These are phyloP conservation scores for Pentalonia nigronervosa DNA, from an alignment of 1,140 invertebrate genomes.

Conservation along the genomic window DNA sequence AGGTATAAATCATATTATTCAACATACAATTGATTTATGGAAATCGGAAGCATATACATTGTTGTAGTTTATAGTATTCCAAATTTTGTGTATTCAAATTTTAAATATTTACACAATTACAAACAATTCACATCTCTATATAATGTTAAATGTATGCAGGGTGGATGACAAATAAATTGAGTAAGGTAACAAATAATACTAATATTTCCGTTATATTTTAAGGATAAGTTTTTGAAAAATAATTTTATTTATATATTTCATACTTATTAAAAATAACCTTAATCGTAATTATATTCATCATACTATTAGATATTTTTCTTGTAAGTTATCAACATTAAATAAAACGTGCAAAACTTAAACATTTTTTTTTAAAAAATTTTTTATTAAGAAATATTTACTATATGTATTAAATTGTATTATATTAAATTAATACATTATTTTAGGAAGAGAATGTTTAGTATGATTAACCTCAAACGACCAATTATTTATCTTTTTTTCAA, in stretches of 20 bases:
- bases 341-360: no score
- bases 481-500: no score
- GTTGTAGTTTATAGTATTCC: neutral
- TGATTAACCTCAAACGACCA: no score
- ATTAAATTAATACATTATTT: no score
- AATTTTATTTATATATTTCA: neutral
- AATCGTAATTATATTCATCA: neutral
- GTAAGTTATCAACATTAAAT: no score
- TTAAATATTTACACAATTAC: neutral
- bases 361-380: no score
- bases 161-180: neutral
- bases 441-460: no score
- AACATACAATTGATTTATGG: neutral
- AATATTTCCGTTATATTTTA: neutral
- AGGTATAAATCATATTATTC: slow-evolving; percentile 3
- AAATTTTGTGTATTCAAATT: neutral
- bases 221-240: neutral
- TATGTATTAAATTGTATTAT: no score
- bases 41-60: neutral
- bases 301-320: no score
- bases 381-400: no score
- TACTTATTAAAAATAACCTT: neutral
- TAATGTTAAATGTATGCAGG: neutral
- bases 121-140: neutral
- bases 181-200: neutral